phyloP scores from a whole-genome alignment of 2,888 invertebrate species.

The Cheilosia urbana region DNA sequence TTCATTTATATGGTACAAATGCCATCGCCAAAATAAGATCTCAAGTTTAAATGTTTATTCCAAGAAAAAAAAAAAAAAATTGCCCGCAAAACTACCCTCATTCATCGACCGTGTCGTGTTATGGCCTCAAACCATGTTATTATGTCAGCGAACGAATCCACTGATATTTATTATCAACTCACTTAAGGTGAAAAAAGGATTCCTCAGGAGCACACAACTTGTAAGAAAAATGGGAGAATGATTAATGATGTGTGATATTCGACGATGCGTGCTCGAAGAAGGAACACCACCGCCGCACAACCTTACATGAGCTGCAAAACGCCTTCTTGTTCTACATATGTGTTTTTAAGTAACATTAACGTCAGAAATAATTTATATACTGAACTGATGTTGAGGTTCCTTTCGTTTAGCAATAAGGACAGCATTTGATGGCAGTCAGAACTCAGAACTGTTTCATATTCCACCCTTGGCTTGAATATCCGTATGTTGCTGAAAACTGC shows the following conservation, averaged over 20 bases:
- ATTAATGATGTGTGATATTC: conserved; percentile 82
- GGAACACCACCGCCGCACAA: conserved; percentile 33
- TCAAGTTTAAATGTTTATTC: neutral
- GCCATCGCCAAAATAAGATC: too few species aligned
- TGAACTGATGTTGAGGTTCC: conserved; percentile 46
- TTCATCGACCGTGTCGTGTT: conserved; percentile 30
- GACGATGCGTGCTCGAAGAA: conserved; percentile 73
- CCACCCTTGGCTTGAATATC: conserved; percentile 30
- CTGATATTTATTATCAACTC: conserved; percentile 73
- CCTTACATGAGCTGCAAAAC: conserved; percentile 40
- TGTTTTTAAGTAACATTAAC: conserved; percentile 77
- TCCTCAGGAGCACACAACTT: conserved; percentile 22
- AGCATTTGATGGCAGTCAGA: conserved; percentile 28
- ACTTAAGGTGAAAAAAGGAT: conserved; percentile 69
- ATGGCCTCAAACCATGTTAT: conserved; percentile 66
- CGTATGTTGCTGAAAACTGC: conserved; percentile 41
- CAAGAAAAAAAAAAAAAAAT: neutral
- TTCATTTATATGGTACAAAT: too few species aligned
- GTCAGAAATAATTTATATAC: conserved; percentile 74
- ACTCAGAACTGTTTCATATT: conserved; percentile 36
- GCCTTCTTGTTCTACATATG: conserved; percentile 72
- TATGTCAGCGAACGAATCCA: conserved; percentile 72
- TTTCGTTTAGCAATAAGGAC: conserved; percentile 29
- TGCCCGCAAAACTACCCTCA: conserved; percentile 42
- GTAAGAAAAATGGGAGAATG: conserved; percentile 77